Conservation (phyloP, 2,888 invertebrate genomes). For the Philereme transversata region DNA sequence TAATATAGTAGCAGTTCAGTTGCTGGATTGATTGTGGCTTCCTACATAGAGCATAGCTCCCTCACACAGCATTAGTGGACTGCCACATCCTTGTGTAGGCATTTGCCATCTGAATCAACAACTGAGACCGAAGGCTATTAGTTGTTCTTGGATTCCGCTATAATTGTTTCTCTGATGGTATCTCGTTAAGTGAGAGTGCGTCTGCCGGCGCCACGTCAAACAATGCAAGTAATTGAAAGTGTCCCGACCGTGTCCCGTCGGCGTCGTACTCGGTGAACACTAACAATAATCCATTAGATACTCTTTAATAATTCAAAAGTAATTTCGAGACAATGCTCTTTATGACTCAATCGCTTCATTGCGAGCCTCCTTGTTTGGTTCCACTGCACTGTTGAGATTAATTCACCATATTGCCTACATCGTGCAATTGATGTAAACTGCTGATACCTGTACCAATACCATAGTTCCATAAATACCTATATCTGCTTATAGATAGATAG, state of each 20-base stretch:
- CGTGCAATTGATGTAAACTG: slow-evolving; percentile 18
- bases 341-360: slow-evolving; percentile 56
- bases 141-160: slow-evolving; percentile 8
- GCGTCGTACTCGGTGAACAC: slow-evolving; percentile 51
- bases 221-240: slow-evolving; percentile 74
- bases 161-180: slow-evolving; percentile 30
- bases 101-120: slow-evolving; percentile 14
- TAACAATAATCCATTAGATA: slow-evolving; percentile 70
- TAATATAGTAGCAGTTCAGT: too few species aligned
- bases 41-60: too few species aligned
- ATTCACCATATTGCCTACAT: slow-evolving; percentile 28
- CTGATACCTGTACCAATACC: not conserved
- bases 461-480: too few species aligned
- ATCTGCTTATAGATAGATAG: too few species aligned
- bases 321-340: slow-evolving; percentile 66
- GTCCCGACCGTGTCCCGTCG: slow-evolving; percentile 56
- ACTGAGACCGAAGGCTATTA: not conserved
- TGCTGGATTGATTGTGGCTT: too few species aligned
- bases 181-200: slow-evolving; percentile 31
- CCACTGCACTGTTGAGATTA: slow-evolving; percentile 22
- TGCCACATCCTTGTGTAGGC: too few species aligned
- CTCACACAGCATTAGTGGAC: too few species aligned
- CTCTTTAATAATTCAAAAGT: slow-evolving; percentile 67
- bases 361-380: slow-evolving; percentile 41
- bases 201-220: slow-evolving; percentile 42